Evolutionary conservation across 2,797 vertebrate genomes (phyloP).

Genomic region (Lepilemur ruficaudatus): DNA sequence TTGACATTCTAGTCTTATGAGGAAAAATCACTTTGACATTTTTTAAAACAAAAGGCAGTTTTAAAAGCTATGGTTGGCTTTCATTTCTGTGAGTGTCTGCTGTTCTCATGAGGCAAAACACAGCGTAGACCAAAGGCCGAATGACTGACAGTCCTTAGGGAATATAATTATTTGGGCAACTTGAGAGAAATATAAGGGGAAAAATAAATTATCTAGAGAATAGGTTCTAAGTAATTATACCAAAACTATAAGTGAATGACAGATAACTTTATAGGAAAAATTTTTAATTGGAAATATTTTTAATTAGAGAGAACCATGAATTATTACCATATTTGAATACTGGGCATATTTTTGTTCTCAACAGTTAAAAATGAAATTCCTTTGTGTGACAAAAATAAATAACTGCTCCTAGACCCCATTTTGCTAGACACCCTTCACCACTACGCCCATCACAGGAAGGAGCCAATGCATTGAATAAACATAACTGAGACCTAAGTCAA

Average conservation of each 20-base stretch:
- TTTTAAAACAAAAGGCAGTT: conserved; percentile 40
- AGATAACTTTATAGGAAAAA: not conserved
- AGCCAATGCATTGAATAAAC: not conserved
- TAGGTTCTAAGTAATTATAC: conserved; percentile 24
- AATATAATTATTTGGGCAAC: conserved; percentile 33
- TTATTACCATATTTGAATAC: not conserved
- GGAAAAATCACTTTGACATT: conserved; percentile 75
- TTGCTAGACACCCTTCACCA: not conserved
- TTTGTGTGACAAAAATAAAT: not conserved
- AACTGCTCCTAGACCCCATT: not conserved
- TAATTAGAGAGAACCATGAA: not conserved
- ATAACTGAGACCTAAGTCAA: not conserved
- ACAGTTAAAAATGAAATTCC: not conserved
- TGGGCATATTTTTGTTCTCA: not conserved
- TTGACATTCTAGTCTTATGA: conserved; percentile 66
- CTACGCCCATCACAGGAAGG: not conserved
- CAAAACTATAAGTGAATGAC: not conserved
- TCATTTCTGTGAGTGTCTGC: not conserved
- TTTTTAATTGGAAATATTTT: not conserved
- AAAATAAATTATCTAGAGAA: not conserved
- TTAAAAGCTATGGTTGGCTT: conserved; percentile 59
- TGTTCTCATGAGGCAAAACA: conserved; percentile 38
- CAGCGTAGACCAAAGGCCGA: conserved; percentile 22
- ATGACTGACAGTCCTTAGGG: not conserved
- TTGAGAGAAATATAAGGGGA: not conserved